Evolutionary conservation across 1,140 invertebrate genomes (phyloP), one percentile per base, ranked within the genome.

Genomic region (Lycorma delicatula): DNA sequence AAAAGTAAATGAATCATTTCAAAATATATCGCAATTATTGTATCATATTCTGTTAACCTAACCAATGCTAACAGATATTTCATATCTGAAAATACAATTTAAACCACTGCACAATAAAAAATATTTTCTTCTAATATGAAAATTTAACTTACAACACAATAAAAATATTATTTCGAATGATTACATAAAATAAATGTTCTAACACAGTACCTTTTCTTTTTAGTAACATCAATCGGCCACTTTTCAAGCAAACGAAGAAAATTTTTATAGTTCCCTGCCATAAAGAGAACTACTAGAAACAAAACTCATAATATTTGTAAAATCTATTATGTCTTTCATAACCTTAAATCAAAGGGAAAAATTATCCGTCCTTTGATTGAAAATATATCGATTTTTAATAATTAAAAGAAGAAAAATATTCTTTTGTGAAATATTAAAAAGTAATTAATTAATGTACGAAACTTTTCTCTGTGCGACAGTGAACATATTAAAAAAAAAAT

Each of bases 201-300:
- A 60, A 11, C 59, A 64, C 65, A 69, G 74, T 75, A 89, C 87
- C 84, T 84, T 68, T 82, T 82, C 23, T 72, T 69, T 78, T 90
- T 91, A 12, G 75, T 74, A 63, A 74, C 72, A 71, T 91, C 87
- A 26, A 88, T 61, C 27, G 87, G 87, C 88, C 88, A 92, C 69
- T 82, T 82, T 70, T 89, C 81, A 60, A 91, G 77, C 58, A 91
- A 72, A 72, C 78, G 81, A 20, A 86, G 69, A 70, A 86, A 88
- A 69, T 82, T 80, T 68, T 82, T 85, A 68, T 87, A 89, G 64
- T 76, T 77, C 60, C 76, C 75, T 67, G 80, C 79, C 82, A 84
- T 82, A n/a, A n/a, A n/a, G n/a, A n/a, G n/a, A n/a, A n/a, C n/a
- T n/a, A n/a, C n/a, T n/a, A n/a, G n/a, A n/a, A n/a, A n/a, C n/a